These are phyloP conservation scores for Triops cancriformis DNA, from an alignment of 1,140 invertebrate species.

Conservation along the genomic window DNA sequence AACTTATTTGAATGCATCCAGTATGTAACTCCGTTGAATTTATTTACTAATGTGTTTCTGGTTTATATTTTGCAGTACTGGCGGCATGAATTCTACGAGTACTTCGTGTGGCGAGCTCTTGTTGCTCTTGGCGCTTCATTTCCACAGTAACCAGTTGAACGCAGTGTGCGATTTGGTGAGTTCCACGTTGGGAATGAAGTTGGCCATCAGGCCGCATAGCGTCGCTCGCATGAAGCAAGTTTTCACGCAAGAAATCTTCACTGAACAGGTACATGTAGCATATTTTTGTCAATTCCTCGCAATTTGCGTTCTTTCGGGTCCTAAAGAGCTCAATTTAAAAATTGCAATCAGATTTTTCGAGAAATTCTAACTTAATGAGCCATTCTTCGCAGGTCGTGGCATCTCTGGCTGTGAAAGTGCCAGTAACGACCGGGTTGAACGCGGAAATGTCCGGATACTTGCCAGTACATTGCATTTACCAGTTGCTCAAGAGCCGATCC, in stretches of 20 bases:
- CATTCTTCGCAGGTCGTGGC: slow-evolving; percentile 65
- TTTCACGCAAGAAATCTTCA: slow-evolving; percentile 95
- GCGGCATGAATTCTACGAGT: slow-evolving; percentile 61
- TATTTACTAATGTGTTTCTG: not conserved
- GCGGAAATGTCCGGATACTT: slow-evolving; percentile 84
- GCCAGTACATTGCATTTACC: slow-evolving; percentile 95
- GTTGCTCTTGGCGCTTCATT: slow-evolving; percentile 90
- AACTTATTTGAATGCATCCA: too few species aligned
- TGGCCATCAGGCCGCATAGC: slow-evolving; percentile 81
- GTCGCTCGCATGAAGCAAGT: slow-evolving; percentile 86
- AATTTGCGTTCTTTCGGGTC: too few species aligned
- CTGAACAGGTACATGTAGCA: slow-evolving; percentile 64
- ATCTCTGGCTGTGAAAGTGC: slow-evolving; percentile 88
- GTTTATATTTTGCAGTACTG: slow-evolving; percentile 46
- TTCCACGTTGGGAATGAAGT: slow-evolving; percentile 89
- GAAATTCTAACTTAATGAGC: not conserved
- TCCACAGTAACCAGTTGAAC: slow-evolving; percentile 74
- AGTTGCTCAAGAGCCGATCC: slow-evolving; percentile 84
- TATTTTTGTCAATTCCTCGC: too few species aligned
- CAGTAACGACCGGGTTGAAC: slow-evolving; percentile 81
- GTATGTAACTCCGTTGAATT: not conserved
- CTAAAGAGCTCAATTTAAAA: not conserved
- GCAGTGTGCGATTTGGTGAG: slow-evolving; percentile 90
- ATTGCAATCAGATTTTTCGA: not conserved
- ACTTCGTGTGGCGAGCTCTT: slow-evolving; percentile 84